Base-by-base conservation (phyloP, 2,797 vertebrate species). In the Bucorvus abyssinicus region DNA sequence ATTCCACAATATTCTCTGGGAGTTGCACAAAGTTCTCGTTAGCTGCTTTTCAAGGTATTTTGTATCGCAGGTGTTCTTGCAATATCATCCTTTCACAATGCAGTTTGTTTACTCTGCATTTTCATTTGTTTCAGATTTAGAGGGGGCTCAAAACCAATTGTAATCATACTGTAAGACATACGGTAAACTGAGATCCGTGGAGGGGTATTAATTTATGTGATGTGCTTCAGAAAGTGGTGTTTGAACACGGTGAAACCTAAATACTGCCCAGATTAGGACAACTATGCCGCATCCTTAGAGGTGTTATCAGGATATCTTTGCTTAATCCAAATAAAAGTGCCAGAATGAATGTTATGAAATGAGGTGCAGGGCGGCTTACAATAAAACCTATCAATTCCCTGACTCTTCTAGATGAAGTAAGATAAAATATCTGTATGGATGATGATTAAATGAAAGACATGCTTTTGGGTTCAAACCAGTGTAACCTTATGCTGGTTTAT, bases 401-500 rank as follows among this genome's bases (percentile, higher is more conserved):
- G 34, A n/a, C 42, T 90, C 53, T 42, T 84, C 30, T 52, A 78
- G 45, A 86, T 78, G 47, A 91, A 84, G 42, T 57, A 52, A 74
- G 86, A 88, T 84, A 86, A 85, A 80, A 69, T 64, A 27, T 16
- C 50, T 88, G 83, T 93, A 88, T 91, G 50, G 76, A n/a, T 70
- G 56, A 78, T 52, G 73, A 94, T 93, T 94, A 95, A 88, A 84
- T 69, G 34, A 76, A 86, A 95, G 50, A 73, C 17, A 0, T 78
- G 42, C 27, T 61, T 91, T 89, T 85, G 47, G 78, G 89, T 83
- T 91, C 81, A 83, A 76, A 87, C 47, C 24, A 74, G 47, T 85
- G 79, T 85, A 83, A 89, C 56, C 24, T 92, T 93, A 91, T 92
- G 59, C 34, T 84, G 89, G 78, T 74, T 74, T 68, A 56, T 94